A percentile compares a stretch with the other conserved stretches of the same genome.
Conservation (phyloP, 1,140 invertebrate species). For the Gryon sp. region DNA sequence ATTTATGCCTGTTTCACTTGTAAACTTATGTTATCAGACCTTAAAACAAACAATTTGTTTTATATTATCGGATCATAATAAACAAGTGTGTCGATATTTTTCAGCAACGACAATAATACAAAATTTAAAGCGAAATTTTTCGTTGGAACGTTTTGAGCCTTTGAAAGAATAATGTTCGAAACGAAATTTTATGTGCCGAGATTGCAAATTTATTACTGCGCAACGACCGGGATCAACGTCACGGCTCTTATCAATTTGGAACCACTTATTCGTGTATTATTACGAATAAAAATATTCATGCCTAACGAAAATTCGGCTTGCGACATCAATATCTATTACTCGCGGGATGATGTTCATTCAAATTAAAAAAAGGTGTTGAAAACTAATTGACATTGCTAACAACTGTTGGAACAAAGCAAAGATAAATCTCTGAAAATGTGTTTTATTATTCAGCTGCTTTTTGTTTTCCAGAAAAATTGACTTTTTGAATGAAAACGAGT, state of each 20-base stretch:
- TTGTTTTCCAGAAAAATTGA: background rate
- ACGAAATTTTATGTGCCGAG: slow-evolving; percentile 33
- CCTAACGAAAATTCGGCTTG: background rate
- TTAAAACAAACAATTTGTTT: too few species aligned
- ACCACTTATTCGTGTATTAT: slow-evolving; percentile 24
- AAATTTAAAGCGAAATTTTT: too few species aligned
- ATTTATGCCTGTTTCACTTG: too few species aligned
- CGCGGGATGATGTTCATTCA: background rate
- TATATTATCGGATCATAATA: too few species aligned
- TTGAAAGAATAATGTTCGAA: slow-evolving; percentile 26
- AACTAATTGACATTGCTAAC: background rate
- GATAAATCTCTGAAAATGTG: background rate
- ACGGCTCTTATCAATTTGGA: slow-evolving; percentile 6
- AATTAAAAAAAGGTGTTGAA: background rate
- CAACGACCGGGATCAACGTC: slow-evolving; percentile 22
- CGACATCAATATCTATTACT: slow-evolving; percentile 6
- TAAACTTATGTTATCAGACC: too few species aligned
- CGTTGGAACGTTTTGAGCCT: too few species aligned
- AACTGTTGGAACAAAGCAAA: background rate
- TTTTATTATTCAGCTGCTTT: background rate
- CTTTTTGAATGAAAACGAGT: background rate
- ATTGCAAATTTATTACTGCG: slow-evolving; percentile 38
- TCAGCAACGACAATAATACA: too few species aligned
- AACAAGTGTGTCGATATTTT: too few species aligned
- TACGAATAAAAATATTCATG: slow-evolving; percentile 4